Conservation (phyloP, 1,140 invertebrate genomes). For the Epicauta chinensis region DNA sequence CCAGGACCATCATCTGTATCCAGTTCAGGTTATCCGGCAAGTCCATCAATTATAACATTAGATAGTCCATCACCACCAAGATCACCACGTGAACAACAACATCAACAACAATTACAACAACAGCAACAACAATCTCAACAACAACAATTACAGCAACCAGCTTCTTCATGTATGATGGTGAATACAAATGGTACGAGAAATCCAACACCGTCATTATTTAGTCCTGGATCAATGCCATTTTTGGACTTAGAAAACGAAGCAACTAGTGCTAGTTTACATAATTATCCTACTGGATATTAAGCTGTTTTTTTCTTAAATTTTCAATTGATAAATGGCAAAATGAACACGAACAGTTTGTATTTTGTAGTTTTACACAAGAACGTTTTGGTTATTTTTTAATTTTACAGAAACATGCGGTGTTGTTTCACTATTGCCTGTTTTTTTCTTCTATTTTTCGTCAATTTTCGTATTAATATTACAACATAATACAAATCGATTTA, state of each 20-base stretch:
- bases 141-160: neutral
- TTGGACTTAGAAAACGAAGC: conserved; percentile 31
- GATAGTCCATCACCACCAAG: conserved; percentile 52
- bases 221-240: conserved; percentile 24
- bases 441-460: too few species aligned
- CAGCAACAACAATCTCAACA: conserved; percentile 42
- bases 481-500: too few species aligned
- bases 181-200: conserved; percentile 16
- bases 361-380: too few species aligned
- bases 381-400: too few species aligned
- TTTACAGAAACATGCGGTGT: too few species aligned
- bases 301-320: neutral
- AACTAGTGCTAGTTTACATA: conserved; percentile 10
- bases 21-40: conserved; percentile 49
- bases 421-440: too few species aligned
- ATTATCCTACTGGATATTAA: conserved; percentile 5
- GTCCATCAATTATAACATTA: conserved; percentile 48
- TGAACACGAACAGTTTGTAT: too few species aligned
- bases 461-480: too few species aligned
- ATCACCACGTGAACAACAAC: conserved; percentile 25
- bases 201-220: conserved; percentile 4
- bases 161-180: conserved; percentile 27
- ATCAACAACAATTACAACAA: neutral
- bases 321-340: too few species aligned
- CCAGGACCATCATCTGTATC: conserved; percentile 45